Evolutionary conservation across 2,888 invertebrate genomes (phyloP).

Genomic region (Phragmatobia fuliginosa): DNA sequence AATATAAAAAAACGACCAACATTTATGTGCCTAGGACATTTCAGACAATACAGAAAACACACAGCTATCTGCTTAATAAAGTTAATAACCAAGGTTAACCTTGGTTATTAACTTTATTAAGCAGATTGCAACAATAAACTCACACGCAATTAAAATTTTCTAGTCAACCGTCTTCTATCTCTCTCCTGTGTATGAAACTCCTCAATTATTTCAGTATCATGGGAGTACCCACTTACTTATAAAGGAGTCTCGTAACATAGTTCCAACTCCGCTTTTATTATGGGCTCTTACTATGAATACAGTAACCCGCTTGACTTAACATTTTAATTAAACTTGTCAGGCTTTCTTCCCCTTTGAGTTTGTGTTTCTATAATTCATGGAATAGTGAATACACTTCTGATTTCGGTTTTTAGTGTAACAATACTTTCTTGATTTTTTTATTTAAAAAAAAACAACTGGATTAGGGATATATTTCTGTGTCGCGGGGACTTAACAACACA

Average conservation of each 20-base stretch:
- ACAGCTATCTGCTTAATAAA: no score
- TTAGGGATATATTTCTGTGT: no score
- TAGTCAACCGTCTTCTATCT: background rate
- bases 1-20: no score
- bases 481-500: no score
- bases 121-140: background rate
- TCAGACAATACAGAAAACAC: no score
- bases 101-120: background rate
- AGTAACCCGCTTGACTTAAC: slow-evolving; percentile 41
- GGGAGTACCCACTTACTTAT: background rate
- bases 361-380: slow-evolving; percentile 14
- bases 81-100: background rate
- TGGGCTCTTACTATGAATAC: slow-evolving; percentile 7
- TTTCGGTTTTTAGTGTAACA: background rate
- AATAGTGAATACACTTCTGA: background rate
- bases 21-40: no score
- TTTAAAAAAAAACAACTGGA: no score
- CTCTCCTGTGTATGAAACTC: background rate
- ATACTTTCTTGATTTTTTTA: no score
- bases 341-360: slow-evolving; percentile 13
- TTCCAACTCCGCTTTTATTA: slow-evolving; percentile 31
- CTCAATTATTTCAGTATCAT: background rate
- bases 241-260: slow-evolving; percentile 20
- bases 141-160: background rate
- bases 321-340: slow-evolving; percentile 43